Base-by-base conservation (phyloP, 2,113 vertebrate species). In the Crotophaga sulcirostris region DNA sequence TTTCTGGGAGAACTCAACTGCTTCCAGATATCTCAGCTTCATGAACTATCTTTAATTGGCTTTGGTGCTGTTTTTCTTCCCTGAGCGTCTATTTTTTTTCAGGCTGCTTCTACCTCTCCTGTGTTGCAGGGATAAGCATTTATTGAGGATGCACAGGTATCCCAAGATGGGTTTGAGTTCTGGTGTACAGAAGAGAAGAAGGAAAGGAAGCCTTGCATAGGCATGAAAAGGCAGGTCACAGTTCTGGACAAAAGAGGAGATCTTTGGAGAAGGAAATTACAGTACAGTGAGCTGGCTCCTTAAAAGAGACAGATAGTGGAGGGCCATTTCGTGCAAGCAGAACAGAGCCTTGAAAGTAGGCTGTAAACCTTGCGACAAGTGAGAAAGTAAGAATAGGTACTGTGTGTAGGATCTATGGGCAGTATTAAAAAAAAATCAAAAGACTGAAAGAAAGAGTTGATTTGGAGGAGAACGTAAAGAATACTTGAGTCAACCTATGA, bases 1-100 rank as follows among this genome's bases (percentile, higher is more conserved):
- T 91, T 96, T 88, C 38, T 75, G 31, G 54, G n/a, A 67, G 29
- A 90, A 17, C 38, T 91, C 73, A 94, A 56, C 75, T 87, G 31
- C 16, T 95, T 89, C 51, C 40, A 77, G 77, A 52, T 33, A 79
- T 52, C 40, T 75, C 52, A 76, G 44, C 16, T 70, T 75, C 47
- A 40, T 13, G 31, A 52, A 6, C 4, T 78, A 3, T 26, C 68
- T 73, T 70, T 89, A 89, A 72, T 64, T 75, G 8, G 26, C 17
- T 67, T 79, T 79, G 36, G 36, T 42, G 19, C 1, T 28, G 10
- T 38, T 82, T 38, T 26, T 90, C 28, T 62, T 81, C 55, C 25
- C 38, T n/a, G 11, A 13, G 3, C 47, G 18, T 44, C 81, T 55
- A 55, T 36, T 3, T 62, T 3, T 62, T 44, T 11, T 82, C 15